Percentiles rank a stretch among this genome's conserved stretches.
Evolutionary conservation across 2,113 vertebrate genomes (phyloP).

Genomic region (Agapornis roseicollis): DNA sequence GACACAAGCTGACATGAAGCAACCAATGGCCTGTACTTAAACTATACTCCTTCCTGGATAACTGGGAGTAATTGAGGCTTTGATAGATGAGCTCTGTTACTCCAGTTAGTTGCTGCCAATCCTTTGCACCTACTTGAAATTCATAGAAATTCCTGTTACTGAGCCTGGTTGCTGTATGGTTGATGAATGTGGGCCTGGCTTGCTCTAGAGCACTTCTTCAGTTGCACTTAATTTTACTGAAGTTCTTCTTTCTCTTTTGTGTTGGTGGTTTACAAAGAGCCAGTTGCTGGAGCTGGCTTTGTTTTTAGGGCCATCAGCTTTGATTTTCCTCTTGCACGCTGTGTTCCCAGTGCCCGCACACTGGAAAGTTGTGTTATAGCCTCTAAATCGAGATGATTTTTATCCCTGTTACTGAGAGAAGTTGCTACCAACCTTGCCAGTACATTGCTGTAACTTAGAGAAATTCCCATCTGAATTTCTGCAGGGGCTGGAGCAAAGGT

Average conservation of each 20-base stretch:
- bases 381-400: not conserved
- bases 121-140: slow-evolving; percentile 34
- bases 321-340: not conserved
- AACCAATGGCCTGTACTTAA: not conserved
- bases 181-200: not conserved
- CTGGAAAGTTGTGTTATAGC: not conserved
- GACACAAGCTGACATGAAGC: not conserved
- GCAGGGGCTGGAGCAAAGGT: not conserved
- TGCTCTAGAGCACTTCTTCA: not conserved
- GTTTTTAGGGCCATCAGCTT: not conserved
- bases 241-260: not conserved
- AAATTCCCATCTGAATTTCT: not conserved
- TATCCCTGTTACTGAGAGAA: not conserved
- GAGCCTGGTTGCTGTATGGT: slow-evolving; percentile 16
- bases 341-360: not conserved
- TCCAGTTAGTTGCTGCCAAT: not conserved
- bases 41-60: not conserved
- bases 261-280: not conserved
- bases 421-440: not conserved
- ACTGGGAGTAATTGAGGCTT: slow-evolving; percentile 22
- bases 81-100: slow-evolving; percentile 41
- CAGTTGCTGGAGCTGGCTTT: not conserved
- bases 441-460: not conserved
- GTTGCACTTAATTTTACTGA: not conserved
- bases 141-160: slow-evolving; percentile 30